Evolutionary conservation across 2,888 invertebrate species (phyloP).

Genomic region (Venusia cambrica): DNA sequence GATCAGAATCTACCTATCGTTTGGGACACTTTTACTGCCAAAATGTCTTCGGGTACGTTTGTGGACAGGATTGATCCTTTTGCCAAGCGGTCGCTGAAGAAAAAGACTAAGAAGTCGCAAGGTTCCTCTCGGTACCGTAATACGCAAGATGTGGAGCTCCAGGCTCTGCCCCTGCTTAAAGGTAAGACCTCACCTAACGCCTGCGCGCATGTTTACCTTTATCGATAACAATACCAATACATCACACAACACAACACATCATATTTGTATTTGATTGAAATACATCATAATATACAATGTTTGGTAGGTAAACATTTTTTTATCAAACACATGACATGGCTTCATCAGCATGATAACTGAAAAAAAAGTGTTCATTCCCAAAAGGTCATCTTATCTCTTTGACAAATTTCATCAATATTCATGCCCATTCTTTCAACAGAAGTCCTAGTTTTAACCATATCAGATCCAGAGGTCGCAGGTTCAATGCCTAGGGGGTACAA

Average conservation of each 20-base stretch:
- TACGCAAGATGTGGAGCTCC: slow-evolving; percentile 98
- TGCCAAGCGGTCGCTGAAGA: slow-evolving; percentile 97
- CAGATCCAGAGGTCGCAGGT: no score
- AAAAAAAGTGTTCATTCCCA: no score
- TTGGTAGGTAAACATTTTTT: no score
- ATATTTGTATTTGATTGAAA: slow-evolving; percentile 2
- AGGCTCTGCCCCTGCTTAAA: slow-evolving; percentile 97
- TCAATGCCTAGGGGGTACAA: no score
- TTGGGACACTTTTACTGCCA: slow-evolving; percentile 76
- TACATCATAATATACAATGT: no score
- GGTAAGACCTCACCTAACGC: slow-evolving; percentile 82
- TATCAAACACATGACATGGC: no score
- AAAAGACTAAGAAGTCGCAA: slow-evolving; percentile 99
- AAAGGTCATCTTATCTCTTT: no score
- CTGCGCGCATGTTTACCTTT: slow-evolving; percentile 16
- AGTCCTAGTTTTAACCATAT: no score
- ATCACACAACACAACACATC: slow-evolving; percentile 5
- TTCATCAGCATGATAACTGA: no score
- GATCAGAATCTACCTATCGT: slow-evolving; percentile 73
- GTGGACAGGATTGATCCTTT: slow-evolving; percentile 99
- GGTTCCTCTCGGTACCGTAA: slow-evolving; percentile 99
- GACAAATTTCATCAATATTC: no score
- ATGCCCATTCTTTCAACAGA: no score
- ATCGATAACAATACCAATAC: no score
- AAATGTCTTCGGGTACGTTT: slow-evolving; percentile 92